Base-by-base conservation (phyloP, 2,797 vertebrate genomes). In the Lacerta bilineata region DNA sequence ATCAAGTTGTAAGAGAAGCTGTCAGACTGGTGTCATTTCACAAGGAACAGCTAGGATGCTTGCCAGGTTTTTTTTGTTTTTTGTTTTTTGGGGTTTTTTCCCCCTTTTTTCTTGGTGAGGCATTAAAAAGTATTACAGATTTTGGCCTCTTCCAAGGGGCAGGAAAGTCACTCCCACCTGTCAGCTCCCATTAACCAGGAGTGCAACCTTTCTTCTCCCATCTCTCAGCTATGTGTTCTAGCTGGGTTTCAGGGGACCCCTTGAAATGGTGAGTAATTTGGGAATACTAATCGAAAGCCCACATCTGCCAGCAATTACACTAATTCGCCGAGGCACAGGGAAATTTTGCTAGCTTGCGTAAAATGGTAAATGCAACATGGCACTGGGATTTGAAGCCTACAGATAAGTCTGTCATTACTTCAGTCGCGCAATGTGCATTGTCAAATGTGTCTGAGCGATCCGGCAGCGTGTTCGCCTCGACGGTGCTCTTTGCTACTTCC, bases 281-380 rank as follows among this genome's bases (percentile, higher is more conserved):
- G 90, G 87, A 90, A 76, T 10, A n/a, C 80, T 81, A 77, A 90
- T 88, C 66, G 86, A 87, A 76, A 94, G 71, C 50, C 87, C 91
- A 69, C 88, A 93, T 93, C 92, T 93, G 94, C 83, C 93, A 93
- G 69, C 89, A 91, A 93, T 94, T 94, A 93, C 0, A 0, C 41
- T 84, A 84, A 3, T 80, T 92, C 91, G 71, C 87, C 75, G 55
- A 89, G 85, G 92, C 90, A 93, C 76, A 74, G 79, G 92, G 90
- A 61, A 92, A 92, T 82, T 84, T 82, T 92, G 79, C 69, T 89
- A 84, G 36, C 88, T 91, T 93, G 84, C 91, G 20, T 86, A 90
- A 85, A 82, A 83, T 29, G 89, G 10, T 88, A 91, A 93, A 94
- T 84, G 81, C 86, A 93, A 78, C 50, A 79, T 15, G 85, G 92